These are phyloP conservation scores for Propithecus coquereli DNA, from an alignment of 2,113 vertebrate species.

Conservation along the genomic window DNA sequence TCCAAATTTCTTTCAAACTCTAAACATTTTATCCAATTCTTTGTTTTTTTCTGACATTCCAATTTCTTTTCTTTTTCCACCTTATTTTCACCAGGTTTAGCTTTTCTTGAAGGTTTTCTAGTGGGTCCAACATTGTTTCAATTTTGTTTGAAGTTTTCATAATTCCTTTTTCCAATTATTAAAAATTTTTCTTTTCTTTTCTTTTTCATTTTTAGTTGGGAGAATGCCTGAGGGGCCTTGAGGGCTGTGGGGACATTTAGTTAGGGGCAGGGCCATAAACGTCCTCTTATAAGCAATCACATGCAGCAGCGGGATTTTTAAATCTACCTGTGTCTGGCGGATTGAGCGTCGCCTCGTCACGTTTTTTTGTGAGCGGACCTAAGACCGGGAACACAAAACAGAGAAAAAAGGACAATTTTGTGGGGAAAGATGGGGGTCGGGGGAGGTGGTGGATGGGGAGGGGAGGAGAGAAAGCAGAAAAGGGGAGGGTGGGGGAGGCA, in stretches of 20 bases:
- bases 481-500: conserved; percentile 69
- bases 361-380: conserved; percentile 98
- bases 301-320: conserved; percentile 79
- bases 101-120: conserved; percentile 50
- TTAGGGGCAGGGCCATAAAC: conserved; percentile 64
- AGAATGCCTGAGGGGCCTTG: conserved; percentile 64
- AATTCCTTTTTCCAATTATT: conserved; percentile 68
- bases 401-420: conserved; percentile 83
- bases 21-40: conserved; percentile 58
- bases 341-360: conserved; percentile 81
- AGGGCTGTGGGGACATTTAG: conserved; percentile 65
- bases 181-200: conserved; percentile 69
- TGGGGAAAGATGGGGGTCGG: conserved; percentile 74
- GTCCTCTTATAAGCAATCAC: conserved; percentile 73
- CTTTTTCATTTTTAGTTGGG: conserved; percentile 64
- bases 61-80: conserved; percentile 37
- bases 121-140: conserved; percentile 62
- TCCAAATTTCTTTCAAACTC: conserved; percentile 51
- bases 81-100: conserved; percentile 32
- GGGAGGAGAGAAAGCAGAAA: conserved; percentile 76
- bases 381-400: conserved; percentile 97
- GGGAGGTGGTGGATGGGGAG: conserved; percentile 62
- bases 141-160: conserved; percentile 68
- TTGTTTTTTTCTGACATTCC: conserved; percentile 49
- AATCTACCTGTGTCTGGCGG: conserved; percentile 82